Conservation (phyloP, 2,888 invertebrate species). For the Sclerodermus sp. region DNA sequence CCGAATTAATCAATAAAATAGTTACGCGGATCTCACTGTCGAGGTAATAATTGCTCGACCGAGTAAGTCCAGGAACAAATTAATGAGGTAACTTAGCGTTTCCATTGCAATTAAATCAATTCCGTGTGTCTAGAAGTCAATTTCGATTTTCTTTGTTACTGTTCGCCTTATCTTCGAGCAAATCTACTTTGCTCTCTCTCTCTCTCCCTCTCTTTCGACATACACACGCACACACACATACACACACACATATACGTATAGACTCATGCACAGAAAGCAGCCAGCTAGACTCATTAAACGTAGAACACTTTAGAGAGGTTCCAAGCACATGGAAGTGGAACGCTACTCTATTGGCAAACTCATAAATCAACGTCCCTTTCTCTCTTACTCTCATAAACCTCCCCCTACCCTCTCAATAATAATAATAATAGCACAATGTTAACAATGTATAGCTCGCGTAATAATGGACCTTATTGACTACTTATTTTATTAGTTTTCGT, state of each 20-base stretch:
- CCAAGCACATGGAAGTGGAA: conserved; percentile 9
- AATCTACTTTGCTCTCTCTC: conserved; percentile 5
- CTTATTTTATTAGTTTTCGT: too few relatives aligned
- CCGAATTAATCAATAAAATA: too few relatives aligned
- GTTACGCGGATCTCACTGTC: background rate
- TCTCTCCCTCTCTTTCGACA: background rate
- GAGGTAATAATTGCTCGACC: background rate
- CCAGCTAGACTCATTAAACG: background rate
- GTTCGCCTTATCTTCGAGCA: conserved; percentile 12
- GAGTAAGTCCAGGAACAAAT: background rate
- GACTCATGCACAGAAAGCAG: background rate
- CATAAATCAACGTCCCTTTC: conserved; percentile 16
- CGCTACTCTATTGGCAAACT: conserved; percentile 14
- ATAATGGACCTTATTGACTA: too few relatives aligned
- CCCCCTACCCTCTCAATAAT: conserved; percentile 4
- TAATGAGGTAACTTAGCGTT: too few relatives aligned
- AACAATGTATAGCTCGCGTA: too few relatives aligned
- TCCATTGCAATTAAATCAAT: too few relatives aligned
- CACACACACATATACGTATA: background rate
- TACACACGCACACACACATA: background rate
- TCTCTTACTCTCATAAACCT: conserved; percentile 2
- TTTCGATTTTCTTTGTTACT: conserved; percentile 3
- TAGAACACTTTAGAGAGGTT: too few relatives aligned
- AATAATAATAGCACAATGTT: too few relatives aligned
- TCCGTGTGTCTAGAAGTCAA: background rate